phyloP scores from a whole-genome alignment of 2,113 vertebrate genomes.

The Zeus faber region DNA sequence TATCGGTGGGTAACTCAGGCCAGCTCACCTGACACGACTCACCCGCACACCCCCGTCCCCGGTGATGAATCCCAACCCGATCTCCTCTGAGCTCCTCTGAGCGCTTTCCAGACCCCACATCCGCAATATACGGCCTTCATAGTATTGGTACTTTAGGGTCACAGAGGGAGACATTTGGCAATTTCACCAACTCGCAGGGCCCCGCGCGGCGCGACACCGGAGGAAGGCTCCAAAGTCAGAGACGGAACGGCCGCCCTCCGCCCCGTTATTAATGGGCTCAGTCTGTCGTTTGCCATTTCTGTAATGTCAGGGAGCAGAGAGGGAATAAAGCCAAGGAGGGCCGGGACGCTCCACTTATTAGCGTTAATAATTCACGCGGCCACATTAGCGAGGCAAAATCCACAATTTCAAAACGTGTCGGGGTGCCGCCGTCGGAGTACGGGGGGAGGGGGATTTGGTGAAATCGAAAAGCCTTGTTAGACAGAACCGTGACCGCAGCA shows the following conservation, averaged over 20 bases:
- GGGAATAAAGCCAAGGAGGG: slow-evolving; percentile 50
- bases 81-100: no score
- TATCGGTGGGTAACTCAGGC: no score
- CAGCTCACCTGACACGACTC: no score
- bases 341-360: slow-evolving; percentile 59
- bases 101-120: no score
- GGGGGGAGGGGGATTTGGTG: no score
- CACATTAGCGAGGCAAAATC: slow-evolving; percentile 53
- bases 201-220: no score
- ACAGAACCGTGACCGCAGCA: slow-evolving; percentile 36
- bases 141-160: no score
- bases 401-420: slow-evolving; percentile 28
- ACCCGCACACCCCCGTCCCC: no score
- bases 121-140: no score
- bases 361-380: slow-evolving; percentile 67
- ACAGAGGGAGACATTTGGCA: no score
- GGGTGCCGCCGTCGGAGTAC: slow-evolving; percentile 1
- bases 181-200: no score
- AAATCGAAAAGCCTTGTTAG: slow-evolving; percentile 43
- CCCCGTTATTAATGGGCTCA: slow-evolving; percentile 45
- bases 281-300: slow-evolving; percentile 49
- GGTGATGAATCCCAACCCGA: no score
- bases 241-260: slow-evolving; percentile 19
- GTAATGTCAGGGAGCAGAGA: slow-evolving; percentile 50
- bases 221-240: slow-evolving; percentile 6